These are phyloP conservation scores for Danio jaintianensis DNA, from an alignment of 2,797 vertebrate species.

Conservation along the genomic window DNA sequence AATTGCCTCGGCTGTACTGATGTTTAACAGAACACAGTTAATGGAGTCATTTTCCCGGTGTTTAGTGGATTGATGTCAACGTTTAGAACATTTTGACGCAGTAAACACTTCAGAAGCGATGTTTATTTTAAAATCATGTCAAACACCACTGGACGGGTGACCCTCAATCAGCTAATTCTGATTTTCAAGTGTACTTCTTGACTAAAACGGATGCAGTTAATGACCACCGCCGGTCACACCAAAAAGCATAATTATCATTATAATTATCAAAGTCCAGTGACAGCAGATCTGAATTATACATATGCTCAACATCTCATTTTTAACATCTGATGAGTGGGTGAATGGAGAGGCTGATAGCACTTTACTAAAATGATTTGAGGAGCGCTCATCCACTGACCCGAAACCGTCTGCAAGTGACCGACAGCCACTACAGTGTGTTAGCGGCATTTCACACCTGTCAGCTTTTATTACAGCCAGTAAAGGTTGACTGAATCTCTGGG, in stretches of 20 bases:
- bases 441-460: conserved; percentile 55
- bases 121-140: background rate
- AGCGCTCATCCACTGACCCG: conserved; percentile 25
- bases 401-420: conserved; percentile 40
- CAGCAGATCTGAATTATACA: conserved; percentile 11
- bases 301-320: background rate
- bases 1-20: no score
- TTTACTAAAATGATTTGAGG: conserved; percentile 23
- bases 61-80: no score
- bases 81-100: background rate
- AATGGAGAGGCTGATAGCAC: background rate
- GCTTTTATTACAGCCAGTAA: conserved; percentile 39
- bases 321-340: conserved; percentile 16
- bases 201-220: background rate
- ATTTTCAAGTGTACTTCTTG: background rate
- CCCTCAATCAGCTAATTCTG: background rate
- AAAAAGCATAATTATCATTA: background rate
- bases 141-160: background rate
- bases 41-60: no score
- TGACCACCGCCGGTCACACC: background rate
- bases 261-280: background rate
- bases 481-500: conserved; percentile 24
- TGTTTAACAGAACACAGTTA: no score
- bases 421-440: conserved; percentile 37
- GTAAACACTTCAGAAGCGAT: background rate